Conservation (phyloP, 2,888 invertebrate species). For the Erannis defoliaria region DNA sequence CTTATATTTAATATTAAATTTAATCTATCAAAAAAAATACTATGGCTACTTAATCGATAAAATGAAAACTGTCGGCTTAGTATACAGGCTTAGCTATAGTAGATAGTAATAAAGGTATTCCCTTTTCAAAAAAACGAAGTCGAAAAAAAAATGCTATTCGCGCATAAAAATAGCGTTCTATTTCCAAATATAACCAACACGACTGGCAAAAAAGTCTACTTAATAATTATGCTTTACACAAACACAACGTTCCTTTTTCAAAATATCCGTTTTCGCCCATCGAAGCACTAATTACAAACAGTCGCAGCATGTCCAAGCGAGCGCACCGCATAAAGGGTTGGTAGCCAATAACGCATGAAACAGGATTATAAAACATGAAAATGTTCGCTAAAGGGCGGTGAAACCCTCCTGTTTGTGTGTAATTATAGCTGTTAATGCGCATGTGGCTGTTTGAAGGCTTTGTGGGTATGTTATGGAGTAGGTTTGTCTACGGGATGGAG, state of each 20-base stretch:
- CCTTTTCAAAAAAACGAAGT: background rate
- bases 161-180: background rate
- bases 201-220: background rate
- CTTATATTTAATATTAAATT: no score
- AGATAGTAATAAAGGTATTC: background rate
- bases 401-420: constrained; percentile 67
- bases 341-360: constrained; percentile 84
- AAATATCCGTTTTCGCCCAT: background rate
- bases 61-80: background rate
- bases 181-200: background rate
- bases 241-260: constrained; percentile 6
- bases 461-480: constrained; percentile 3
- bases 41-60: background rate
- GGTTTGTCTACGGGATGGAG: constrained; percentile 12
- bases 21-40: no score
- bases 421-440: constrained; percentile 82
- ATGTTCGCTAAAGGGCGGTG: constrained; percentile 75
- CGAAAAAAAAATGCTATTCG: background rate
- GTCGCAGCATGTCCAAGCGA: constrained; percentile 61
- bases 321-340: constrained; percentile 68
- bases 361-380: constrained; percentile 84
- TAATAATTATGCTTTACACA: background rate
- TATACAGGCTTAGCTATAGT: no score
- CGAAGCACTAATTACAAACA: constrained; percentile 20
- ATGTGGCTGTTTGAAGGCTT: constrained; percentile 35